Evolutionary conservation across 2,797 vertebrate species (phyloP).

Genomic region (Ctenopoma multispine): DNA sequence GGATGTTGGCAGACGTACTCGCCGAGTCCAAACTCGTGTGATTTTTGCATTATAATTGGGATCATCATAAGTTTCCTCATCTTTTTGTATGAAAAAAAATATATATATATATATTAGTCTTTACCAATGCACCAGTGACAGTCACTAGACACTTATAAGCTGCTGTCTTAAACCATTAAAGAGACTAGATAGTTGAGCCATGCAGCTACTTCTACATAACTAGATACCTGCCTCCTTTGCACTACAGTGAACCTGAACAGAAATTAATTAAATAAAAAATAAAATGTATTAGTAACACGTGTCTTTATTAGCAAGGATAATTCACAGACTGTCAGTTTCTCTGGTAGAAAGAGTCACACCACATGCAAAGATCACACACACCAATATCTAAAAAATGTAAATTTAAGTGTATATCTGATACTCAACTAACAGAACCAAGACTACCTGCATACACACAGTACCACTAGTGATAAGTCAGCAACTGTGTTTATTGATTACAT

Average conservation of each 20-base stretch:
- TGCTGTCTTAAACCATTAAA: constrained; percentile 34
- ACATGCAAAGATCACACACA: background rate
- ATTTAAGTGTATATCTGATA: background rate
- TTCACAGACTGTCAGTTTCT: constrained; percentile 1
- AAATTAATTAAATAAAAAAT: background rate
- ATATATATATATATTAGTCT: no score
- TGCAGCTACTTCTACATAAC: no score
- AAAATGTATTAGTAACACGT: background rate
- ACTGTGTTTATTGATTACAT: constrained; percentile 4
- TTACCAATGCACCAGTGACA: background rate
- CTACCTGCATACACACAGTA: constrained; percentile 7
- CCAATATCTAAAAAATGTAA: background rate
- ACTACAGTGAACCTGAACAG: no score
- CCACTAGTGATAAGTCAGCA: constrained; percentile 2
- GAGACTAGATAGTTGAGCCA: background rate
- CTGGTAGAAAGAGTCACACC: background rate
- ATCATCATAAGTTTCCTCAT: no score
- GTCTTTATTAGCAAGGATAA: constrained; percentile 1
- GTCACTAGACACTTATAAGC: constrained; percentile 3
- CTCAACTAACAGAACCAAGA: constrained; percentile 1
- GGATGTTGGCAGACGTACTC: background rate
- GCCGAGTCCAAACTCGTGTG: background rate
- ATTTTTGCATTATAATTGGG: no score
- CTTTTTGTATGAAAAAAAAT: no score
- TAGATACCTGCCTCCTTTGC: no score